A percentile compares a stretch with the other conserved stretches of the same genome.
phyloP scores from a whole-genome alignment of 2,888 invertebrate species.

The Acronicta aceris region DNA sequence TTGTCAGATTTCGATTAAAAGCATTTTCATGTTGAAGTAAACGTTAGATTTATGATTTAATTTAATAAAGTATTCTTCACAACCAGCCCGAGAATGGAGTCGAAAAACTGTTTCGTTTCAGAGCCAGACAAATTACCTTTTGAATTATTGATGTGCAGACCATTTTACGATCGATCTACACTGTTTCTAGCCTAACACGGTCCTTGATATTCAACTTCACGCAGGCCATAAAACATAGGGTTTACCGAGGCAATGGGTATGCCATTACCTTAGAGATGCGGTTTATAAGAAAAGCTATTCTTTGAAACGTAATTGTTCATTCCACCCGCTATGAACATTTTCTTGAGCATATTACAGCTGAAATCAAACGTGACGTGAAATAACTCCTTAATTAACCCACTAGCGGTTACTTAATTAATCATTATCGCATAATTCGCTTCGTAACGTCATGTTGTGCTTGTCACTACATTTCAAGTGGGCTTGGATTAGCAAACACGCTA shows the following conservation, averaged over 20 bases:
- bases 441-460: constrained; percentile 57
- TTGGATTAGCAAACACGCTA: constrained; percentile 72
- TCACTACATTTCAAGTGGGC: constrained; percentile 62
- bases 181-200: constrained; percentile 14
- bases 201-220: constrained; percentile 52
- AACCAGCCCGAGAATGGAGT: background rate
- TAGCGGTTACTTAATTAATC: constrained; percentile 51
- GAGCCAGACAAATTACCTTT: constrained; percentile 16
- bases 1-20: too few relatives aligned
- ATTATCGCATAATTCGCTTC: constrained; percentile 45
- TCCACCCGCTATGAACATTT: constrained; percentile 31
- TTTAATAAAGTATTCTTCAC: background rate
- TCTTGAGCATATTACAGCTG: constrained; percentile 10
- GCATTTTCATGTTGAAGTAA: background rate
- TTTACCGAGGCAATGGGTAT: constrained; percentile 34
- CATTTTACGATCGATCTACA: constrained; percentile 37
- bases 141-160: constrained; percentile 46
- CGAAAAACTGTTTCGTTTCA: constrained; percentile 4
- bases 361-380: constrained; percentile 24
- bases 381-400: constrained; percentile 39
- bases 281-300: constrained; percentile 21
- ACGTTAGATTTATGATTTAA: background rate
- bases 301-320: constrained; percentile 18
- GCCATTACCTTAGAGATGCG: constrained; percentile 37
- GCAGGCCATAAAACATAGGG: constrained; percentile 42